phyloP scores from a whole-genome alignment of 2,888 invertebrate genomes.

The Monoplex corrugatus region DNA sequence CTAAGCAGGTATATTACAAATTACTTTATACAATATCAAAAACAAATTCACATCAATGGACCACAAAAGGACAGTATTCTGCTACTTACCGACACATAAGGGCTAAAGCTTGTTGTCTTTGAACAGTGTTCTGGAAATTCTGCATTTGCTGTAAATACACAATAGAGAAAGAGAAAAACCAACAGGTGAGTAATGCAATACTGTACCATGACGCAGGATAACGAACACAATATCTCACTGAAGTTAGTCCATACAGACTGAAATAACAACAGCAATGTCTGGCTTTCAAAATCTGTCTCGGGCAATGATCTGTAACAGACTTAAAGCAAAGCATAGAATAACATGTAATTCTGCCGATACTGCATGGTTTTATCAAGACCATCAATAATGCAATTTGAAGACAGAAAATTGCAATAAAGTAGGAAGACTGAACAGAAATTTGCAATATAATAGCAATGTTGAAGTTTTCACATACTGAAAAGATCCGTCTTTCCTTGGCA shows the following conservation, averaged over 20 bases:
- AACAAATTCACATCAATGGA: neutral
- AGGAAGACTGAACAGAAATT: no score
- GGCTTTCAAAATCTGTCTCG: constrained; percentile 5
- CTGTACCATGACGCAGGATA: neutral
- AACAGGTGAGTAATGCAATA: neutral
- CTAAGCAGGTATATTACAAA: no score
- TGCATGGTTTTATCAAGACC: no score
- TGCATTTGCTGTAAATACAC: constrained; percentile 86
- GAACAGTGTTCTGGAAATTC: constrained; percentile 88
- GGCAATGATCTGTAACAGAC: constrained; percentile 8
- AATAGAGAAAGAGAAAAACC: constrained; percentile 42
- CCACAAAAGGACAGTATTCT: no score
- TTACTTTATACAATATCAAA: no score
- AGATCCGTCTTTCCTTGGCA: no score
- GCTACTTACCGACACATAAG: constrained; percentile 89
- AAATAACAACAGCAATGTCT: neutral
- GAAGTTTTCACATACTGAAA: no score
- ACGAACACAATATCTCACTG: neutral
- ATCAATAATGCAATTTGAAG: no score
- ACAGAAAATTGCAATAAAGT: no score
- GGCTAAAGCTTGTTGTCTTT: constrained; percentile 91
- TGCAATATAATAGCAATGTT: no score
- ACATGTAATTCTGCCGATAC: no score
- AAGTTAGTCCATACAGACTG: neutral
- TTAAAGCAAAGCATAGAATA: neutral